Evolutionary conservation across 2,888 invertebrate species (phyloP).

Genomic region (Neocrepidodera transversa): DNA sequence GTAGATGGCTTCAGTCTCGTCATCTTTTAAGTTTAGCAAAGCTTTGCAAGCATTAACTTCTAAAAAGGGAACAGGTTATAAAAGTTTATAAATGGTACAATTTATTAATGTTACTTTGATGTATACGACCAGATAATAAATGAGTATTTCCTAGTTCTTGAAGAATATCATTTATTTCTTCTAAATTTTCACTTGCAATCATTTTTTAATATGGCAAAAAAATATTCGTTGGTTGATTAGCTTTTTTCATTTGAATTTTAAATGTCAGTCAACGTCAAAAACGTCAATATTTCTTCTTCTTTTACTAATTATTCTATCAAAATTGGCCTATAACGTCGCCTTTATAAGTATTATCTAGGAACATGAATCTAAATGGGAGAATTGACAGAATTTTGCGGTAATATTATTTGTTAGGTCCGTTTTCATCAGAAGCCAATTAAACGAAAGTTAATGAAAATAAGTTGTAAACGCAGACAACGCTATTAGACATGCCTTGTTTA

Average conservation of each 20-base stretch:
- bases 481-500: too few species aligned
- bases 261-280: background rate
- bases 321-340: too few species aligned
- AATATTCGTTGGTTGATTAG: background rate
- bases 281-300: background rate
- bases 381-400: too few species aligned
- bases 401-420: too few species aligned
- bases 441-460: too few species aligned
- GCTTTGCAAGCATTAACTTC: slow-evolving; percentile 49
- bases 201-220: slow-evolving; percentile 11
- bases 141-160: slow-evolving; percentile 34
- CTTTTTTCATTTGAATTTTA: slow-evolving; percentile 11
- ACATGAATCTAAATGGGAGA: too few species aligned
- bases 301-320: too few species aligned
- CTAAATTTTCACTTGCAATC: slow-evolving; percentile 13
- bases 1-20: slow-evolving; percentile 54
- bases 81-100: background rate
- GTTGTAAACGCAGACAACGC: too few species aligned
- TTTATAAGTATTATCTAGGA: too few species aligned
- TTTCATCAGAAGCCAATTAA: too few species aligned
- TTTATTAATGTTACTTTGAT: slow-evolving; percentile 41
- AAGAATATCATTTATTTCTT: slow-evolving; percentile 27
- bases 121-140: slow-evolving; percentile 40
- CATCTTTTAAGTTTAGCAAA: slow-evolving; percentile 35
- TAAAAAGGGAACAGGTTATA: slow-evolving; percentile 34